Evolutionary conservation across 2,888 invertebrate species (phyloP), one percentile per base, ranked within the genome.

Genomic region (Limnephilus auricula): DNA sequence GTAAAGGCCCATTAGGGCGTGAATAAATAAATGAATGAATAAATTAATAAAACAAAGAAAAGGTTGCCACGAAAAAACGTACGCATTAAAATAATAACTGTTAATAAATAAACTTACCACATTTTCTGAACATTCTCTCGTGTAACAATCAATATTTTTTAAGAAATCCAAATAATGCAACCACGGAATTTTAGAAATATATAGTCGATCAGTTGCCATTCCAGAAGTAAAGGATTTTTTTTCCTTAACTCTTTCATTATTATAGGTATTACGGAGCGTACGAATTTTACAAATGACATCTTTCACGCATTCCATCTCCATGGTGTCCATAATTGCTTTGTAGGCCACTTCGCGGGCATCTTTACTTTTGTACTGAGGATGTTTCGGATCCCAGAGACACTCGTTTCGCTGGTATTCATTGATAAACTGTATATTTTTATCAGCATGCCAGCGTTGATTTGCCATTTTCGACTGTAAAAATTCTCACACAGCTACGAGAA

Each of bases 361-460:
- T 79, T 30, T n/a, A 79, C 15, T 82, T 32, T 82, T 82, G 82
- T 82, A 82, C 30, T 31, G 82, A 82, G 82, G 15, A 15, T 82
- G 82, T 82, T 82, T 32, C 10, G 82, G 30, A 32, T 82, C 82
- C 82, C 82, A 82, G 82, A 82, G 82, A 82, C 82, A 32, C 82
- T 82, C 82, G 18, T 82, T 82, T 32, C 34, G 30, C 12, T 32
- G 82, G 82, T 82, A 82, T 82, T 82, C 82, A 32, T 82, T 82
- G 82, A 82, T 82, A 82, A 32, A 82, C 32, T 82, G 82, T 9
- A 83, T 83, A 32, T 83, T 83, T 83, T 83, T 83, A 83, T 83
- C 31, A 31, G 82, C 30, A 83, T 32, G 5, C 82, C 82, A 31
- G 82, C 82, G 82, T 32, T 30, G 82, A 83, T 83, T 32, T 15